These are phyloP conservation scores for Paragorgia papillata DNA, from an alignment of 92 coral and sea anemone species.

Conservation along the genomic window DNA sequence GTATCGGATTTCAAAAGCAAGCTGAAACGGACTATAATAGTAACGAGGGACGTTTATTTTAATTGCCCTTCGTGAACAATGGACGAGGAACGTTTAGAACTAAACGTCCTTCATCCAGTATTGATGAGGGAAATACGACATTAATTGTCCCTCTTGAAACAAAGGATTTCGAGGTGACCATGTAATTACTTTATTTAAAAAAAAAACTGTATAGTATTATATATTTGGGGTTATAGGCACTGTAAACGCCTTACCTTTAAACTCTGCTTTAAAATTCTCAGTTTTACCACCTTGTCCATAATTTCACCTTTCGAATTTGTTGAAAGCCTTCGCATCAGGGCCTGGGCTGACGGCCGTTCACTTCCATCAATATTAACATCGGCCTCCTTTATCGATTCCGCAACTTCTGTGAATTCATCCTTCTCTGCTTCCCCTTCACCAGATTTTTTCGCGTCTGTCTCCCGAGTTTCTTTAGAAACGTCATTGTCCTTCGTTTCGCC, in stretches of 20 bases:
- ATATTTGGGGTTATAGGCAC: no score
- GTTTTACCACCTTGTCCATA: constrained; percentile 50
- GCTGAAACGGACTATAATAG: no score
- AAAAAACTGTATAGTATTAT: no score
- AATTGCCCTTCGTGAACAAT: no score
- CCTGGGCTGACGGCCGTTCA: constrained; percentile 66
- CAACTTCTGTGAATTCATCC: constrained; percentile 75
- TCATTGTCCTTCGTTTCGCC: background rate
- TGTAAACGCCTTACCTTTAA: constrained; percentile 75
- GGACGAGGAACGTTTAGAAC: no score
- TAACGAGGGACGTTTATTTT: no score
- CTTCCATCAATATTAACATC: constrained; percentile 72
- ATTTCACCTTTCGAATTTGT: constrained; percentile 47
- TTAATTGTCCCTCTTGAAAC: no score
- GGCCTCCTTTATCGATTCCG: constrained; percentile 72
- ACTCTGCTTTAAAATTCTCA: constrained; percentile 66
- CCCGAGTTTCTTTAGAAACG: background rate
- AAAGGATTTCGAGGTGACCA: no score
- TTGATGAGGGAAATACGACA: no score
- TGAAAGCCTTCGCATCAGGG: constrained; percentile 72
- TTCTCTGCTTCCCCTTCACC: constrained; percentile 30
- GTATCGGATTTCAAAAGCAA: no score
- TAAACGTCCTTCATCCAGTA: no score
- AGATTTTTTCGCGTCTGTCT: constrained; percentile 14
- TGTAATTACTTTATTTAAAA: no score